These are phyloP conservation scores for Aplochiton taeniatus DNA, from an alignment of 2,797 vertebrate genomes.

Conservation along the genomic window DNA sequence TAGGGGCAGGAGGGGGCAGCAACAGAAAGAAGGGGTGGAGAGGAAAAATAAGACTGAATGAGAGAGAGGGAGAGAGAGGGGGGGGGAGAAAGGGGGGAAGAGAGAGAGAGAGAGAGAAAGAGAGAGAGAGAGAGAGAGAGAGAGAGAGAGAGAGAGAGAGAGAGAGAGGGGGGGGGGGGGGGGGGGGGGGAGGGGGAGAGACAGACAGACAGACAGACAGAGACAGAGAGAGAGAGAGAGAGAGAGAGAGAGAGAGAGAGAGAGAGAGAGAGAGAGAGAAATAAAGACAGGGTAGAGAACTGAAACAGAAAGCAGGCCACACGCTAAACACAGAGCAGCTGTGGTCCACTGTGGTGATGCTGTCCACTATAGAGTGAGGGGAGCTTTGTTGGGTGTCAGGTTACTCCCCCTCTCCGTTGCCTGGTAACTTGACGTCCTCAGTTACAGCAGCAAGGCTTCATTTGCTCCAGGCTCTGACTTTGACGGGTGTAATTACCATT, in stretches of 20 bases:
- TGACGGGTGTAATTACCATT: conserved; percentile 51
- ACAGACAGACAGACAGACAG: too few species aligned
- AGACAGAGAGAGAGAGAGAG: too few species aligned
- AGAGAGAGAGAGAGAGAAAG: not conserved
- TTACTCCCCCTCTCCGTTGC: conserved; percentile 32
- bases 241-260: too few species aligned
- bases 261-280: conserved; percentile 21
- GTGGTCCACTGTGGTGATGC: conserved; percentile 47
- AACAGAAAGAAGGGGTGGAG: too few species aligned
- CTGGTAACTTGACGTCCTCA: conserved; percentile 27
- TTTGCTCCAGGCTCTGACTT: conserved; percentile 46
- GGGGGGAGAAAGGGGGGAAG: not conserved
- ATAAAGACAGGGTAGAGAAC: conserved; percentile 42
- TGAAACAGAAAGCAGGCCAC: conserved; percentile 64
- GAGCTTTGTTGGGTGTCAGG: conserved; percentile 38
- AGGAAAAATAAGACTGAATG: too few species aligned
- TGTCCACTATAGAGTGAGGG: conserved; percentile 49
- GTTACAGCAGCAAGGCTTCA: conserved; percentile 37
- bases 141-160: conserved; percentile 14
- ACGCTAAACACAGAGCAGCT: conserved; percentile 62
- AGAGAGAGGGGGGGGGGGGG: not conserved
- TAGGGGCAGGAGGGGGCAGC: too few species aligned
- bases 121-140: conserved; percentile 9
- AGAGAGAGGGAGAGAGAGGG: not conserved
- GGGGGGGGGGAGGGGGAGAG: not conserved